Evolutionary conservation across 2,797 vertebrate genomes (phyloP), one percentile per base, ranked within the genome.

Genomic region (Epinephelus coioides): DNA sequence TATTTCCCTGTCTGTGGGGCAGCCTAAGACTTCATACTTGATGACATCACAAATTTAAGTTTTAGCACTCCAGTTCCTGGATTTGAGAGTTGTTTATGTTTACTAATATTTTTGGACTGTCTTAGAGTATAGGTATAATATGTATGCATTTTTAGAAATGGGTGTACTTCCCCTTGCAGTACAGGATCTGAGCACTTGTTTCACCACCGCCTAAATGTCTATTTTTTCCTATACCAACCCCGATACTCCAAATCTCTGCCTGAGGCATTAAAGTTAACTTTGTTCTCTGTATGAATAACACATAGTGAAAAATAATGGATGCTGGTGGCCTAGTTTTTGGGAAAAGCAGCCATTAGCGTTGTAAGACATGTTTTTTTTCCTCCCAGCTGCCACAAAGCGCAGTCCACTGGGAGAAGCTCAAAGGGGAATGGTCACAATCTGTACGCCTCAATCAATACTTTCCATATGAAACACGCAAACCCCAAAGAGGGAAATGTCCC

Each of bases 311-410:
- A 79, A 86, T 74, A 65, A 78, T 69, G 19, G 46, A 78, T 70
- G 25, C 50, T 68, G 8, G 44, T 68, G 78, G 47, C 79, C 87
- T 89, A 76, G 65, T 85, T 90, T 90, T 84, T 49, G 34, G 54
- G 51, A 38, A 19, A 38, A 51, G 14, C 43, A 77, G 44, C 63
- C 50, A 56, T 74, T 86, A 67, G 74, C 25, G 54, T 55, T 75
- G 73, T 75, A 75, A 76, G 83, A 61, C 60, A 80, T 53, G 75
- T 79, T 88, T 83, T 87, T 76, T 87, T 76, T 88, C 25, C 81
- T 70, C 59, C 21, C 47, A 27, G 78, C 57, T 61, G 65, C 47
- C 69, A 84, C 76, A 91, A 85, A 87, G 87, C 59, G 17, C 4
- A n/a, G 40, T 78, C 86, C 59, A 15, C 6, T 66, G 88, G 88